Evolutionary conservation across 2,797 vertebrate species (phyloP).

Genomic region (Paramormyrops hopkinsi): DNA sequence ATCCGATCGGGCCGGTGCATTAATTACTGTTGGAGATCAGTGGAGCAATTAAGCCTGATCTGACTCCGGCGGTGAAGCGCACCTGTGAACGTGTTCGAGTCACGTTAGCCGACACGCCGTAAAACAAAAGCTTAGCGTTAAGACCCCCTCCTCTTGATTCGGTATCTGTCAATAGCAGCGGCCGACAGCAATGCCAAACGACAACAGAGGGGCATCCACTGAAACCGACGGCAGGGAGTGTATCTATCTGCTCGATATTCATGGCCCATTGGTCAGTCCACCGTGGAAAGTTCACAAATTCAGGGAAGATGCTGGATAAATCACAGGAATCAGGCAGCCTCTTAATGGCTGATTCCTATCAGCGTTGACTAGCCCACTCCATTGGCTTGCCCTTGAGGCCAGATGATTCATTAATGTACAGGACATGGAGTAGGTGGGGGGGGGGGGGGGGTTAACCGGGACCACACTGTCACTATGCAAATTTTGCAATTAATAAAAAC

Average conservation of each 20-base stretch:
- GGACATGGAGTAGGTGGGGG: not conserved
- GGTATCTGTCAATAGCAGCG: not conserved
- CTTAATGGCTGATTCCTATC: constrained; percentile 10
- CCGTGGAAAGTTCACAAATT: not conserved
- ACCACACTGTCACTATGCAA: not conserved
- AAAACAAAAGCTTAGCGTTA: not conserved
- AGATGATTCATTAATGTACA: not conserved
- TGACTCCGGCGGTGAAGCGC: not conserved
- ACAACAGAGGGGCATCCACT: not conserved
- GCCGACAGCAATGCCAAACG: not conserved
- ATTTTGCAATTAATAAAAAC: not conserved
- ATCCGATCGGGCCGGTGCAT: not conserved
- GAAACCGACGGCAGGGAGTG: not conserved
- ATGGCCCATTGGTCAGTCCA: not conserved
- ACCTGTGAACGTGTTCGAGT: not conserved
- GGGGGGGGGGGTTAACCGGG: not conserved
- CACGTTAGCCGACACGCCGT: not conserved
- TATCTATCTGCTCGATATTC: not conserved
- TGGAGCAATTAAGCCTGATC: not conserved
- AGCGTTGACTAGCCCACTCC: not conserved
- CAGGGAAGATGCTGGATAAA: not conserved
- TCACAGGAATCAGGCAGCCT: not conserved
- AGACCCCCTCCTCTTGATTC: not conserved
- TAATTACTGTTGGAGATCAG: constrained; percentile 3
- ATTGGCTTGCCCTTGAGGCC: not conserved